Evolutionary conservation across 2,888 invertebrate species (phyloP), one percentile per base, ranked within the genome.

Genomic region (Ectemnius lituratus): DNA sequence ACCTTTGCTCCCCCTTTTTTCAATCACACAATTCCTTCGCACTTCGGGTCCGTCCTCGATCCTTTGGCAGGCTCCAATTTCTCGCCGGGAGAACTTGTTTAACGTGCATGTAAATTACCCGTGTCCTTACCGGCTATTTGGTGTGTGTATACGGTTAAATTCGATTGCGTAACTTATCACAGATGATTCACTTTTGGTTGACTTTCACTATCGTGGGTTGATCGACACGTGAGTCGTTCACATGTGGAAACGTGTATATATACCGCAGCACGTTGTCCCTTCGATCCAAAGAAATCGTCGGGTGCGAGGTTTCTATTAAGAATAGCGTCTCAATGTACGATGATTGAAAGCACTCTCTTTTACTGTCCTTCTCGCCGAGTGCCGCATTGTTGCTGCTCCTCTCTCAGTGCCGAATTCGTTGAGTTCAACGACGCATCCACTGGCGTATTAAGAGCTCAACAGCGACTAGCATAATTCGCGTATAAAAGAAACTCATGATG

Each of bases 171-270:
- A 81, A 82, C 64, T 72, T 80, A 88, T 88, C 86, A 88, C 88
- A 88, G 88, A 74, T 78, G 82, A 79, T 87, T 88, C 82, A 84
- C 85, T 85, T 88, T 88, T 87, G 84, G 85, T 85, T 79, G 65
- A 82, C 77, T 86, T 85, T 84, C 84, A 85, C 86, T 78, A 67
- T 79, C 73, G 64, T 74, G 18, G 16, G 28, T 18, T 37, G 28
- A 13, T 63, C 68, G 14, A 4, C 61, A 23, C 14, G 46, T 62
- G 16, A 13, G 16, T 16, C 52, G 14, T 52, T 52, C 47, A 47
- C 47, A 47, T 47, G 47, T 2, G 13, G 13, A 11, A n/a, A 5
- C n/a, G 47, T 47, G 11, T 47, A 47, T n/a, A 47, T 47, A 14
- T 47, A 11, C 47, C 14, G 52, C 16, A 5, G n/a, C 52, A 14